Evolutionary conservation across 2,888 invertebrate genomes (phyloP), one percentile per base, ranked within the genome.

Genomic region (Marasmarcha lunaedactyla): DNA sequence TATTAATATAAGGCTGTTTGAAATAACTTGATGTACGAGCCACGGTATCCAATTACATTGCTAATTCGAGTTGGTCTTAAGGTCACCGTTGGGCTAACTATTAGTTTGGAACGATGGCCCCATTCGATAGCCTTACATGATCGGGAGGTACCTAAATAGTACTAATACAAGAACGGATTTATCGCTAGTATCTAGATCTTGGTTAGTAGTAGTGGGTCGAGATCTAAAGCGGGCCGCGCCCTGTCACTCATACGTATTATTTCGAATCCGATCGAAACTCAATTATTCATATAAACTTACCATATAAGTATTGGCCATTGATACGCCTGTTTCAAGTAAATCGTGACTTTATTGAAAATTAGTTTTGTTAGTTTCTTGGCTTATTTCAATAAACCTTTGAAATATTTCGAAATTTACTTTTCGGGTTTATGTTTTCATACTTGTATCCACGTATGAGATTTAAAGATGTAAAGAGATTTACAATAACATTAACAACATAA

Each of bases 231-330:
- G 55, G 52, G 59, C 59, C 71, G 68, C 71, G 62, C 68, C 71
- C 70, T 64, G 72, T 74, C 77, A 71, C 63, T 77, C 73, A 66
- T 55, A 59, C 57, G 63, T 66, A 81, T 78, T 78, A 77, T 77
- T 68, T 65, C 63, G 61, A 77, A 76, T 68, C 65, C 63, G 61
- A 54, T 58, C 58, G 62, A 69, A 67, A 63, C 57, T 59, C 2
- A 2, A 70, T 78, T 76, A 78, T 69, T 77, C 78, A 79, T 76
- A 53, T 57, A 50, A 42, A 50, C 54, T 4, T 3, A 5, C 30
- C 30, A 30, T 30, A 7, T 30, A 30, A 30, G 20, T n/a, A n/a
- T n/a, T n/a, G n/a, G n/a, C n/a, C n/a, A n/a, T n/a, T n/a, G n/a
- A n/a, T n/a, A n/a, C n/a, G n/a, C n/a, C n/a, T n/a, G n/a, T n/a